Evolutionary conservation across 2,113 vertebrate species (phyloP).

Genomic region (Alaudala cheleensis): DNA sequence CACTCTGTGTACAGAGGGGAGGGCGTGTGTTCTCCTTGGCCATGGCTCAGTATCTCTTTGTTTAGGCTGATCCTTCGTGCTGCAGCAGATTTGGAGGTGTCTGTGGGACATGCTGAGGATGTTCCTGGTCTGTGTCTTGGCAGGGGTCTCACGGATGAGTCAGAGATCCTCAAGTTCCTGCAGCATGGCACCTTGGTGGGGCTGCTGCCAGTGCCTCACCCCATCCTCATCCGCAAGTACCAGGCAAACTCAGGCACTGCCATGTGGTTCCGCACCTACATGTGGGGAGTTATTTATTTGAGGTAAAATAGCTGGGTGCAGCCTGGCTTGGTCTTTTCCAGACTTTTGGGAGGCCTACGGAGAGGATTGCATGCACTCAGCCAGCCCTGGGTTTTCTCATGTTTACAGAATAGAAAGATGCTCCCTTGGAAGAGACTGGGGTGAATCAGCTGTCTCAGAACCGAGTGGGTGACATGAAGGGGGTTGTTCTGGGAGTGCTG

Average conservation of each 20-base stretch:
- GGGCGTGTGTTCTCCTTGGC: not conserved
- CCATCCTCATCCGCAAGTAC: slow-evolving; percentile 98
- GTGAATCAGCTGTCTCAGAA: not conserved
- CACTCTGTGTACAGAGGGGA: not conserved
- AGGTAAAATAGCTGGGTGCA: slow-evolving; percentile 76
- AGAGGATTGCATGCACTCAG: not conserved
- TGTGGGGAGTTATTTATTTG: slow-evolving; percentile 99
- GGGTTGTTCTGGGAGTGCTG: not conserved
- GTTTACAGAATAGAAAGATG: not conserved
- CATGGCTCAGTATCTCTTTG: fast-evolving
- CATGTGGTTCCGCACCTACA: slow-evolving; percentile 99
- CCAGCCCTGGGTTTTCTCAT: not conserved
- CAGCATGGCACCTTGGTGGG: slow-evolving; percentile 97
- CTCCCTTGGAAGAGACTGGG: not conserved
- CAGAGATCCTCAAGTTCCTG: slow-evolving; percentile 95
- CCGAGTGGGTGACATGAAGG: not conserved
- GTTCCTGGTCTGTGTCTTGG: not conserved
- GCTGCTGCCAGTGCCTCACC: slow-evolving; percentile 94
- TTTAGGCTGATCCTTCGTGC: not conserved
- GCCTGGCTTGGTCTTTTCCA: not conserved
- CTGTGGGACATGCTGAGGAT: not conserved
- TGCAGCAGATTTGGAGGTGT: not conserved
- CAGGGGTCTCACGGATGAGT: slow-evolving; percentile 96
- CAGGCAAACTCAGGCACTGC: slow-evolving; percentile 97
- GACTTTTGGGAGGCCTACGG: not conserved